Base-by-base conservation (phyloP, 2,113 vertebrate species). In the Athene cunicularia region DNA sequence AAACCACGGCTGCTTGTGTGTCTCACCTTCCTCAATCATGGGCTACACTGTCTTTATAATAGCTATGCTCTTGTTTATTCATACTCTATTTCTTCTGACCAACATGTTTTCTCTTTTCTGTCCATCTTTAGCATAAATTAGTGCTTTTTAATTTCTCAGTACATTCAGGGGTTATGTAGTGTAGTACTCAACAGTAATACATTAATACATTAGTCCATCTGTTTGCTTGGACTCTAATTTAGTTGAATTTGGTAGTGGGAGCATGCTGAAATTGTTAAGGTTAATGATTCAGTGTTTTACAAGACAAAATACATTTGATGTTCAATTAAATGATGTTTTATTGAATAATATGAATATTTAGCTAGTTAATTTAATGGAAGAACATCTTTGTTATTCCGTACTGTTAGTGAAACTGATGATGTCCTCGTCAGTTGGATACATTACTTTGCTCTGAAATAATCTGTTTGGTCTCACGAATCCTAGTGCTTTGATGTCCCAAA, bases 231-330 rank as follows among this genome's bases (percentile, higher is more conserved):
- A 91, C 1, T 28, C 64, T 95, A 96, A 97, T 96, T 96, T 89
- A 92, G 89, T 88, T 77, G 92, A 86, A 88, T 95, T 96, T 86
- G 88, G 50, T 95, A 84, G 80, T 72, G 77, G 96, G 64, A 98
- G 73, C 87, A 73, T 79, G 93, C 80, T 97, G 96, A 97, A 92
- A 93, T 97, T 98, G 95, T 95, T 97, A 97, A 98, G 97, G 97
- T 97, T 98, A 98, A 98, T 97, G 96, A 97, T 74, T 97, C 75
- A 4, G n/a, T 97, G 75, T 97, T 97, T 97, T 98, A 97, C 91
- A 97, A 96, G 93, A 86, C 94, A 95, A 97, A 98, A 97, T 86
- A 96, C 88, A 70, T 92, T 97, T 96, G 77, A 97, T 90, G 94
- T 98, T 96, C 96, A 94, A 70, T 96, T 97, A 96, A 96, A 97